phyloP scores from a whole-genome alignment of 2,797 vertebrate species.

The Clarias fuscus region DNA sequence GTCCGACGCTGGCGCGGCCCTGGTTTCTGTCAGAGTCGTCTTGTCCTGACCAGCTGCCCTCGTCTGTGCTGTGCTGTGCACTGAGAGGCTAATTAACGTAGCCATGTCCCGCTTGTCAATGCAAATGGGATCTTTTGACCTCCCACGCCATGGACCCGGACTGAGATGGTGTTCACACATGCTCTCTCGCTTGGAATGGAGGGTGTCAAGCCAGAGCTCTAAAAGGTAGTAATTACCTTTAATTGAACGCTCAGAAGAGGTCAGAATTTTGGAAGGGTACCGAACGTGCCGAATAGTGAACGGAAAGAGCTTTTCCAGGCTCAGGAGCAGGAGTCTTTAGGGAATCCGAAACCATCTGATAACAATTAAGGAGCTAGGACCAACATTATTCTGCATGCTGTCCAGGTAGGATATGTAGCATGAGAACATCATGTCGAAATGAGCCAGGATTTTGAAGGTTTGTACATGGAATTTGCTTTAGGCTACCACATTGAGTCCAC shows the following conservation, averaged over 20 bases:
- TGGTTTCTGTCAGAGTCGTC: conserved; percentile 20
- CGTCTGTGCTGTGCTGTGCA: conserved; percentile 2
- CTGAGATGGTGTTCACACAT: conserved; percentile 25
- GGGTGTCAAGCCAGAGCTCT: conserved; percentile 28
- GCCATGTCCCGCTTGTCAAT: conserved; percentile 44
- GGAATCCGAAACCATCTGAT: background rate
- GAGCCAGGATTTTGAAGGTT: background rate
- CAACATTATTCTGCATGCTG: background rate
- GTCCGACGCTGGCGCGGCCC: background rate
- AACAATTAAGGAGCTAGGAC: background rate
- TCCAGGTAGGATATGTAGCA: background rate
- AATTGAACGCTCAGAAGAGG: conserved; percentile 37
- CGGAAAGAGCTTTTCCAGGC: conserved; percentile 11
- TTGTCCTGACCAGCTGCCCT: conserved; percentile 15
- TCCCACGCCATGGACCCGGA: conserved; percentile 7
- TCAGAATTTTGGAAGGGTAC: conserved; percentile 16
- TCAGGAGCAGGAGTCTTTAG: background rate
- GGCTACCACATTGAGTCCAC: background rate
- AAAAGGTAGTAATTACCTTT: conserved; percentile 41
- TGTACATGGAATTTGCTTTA: background rate
- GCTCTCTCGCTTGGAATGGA: conserved; percentile 39
- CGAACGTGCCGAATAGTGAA: conserved; percentile 35
- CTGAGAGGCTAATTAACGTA: conserved; percentile 50
- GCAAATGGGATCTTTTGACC: conserved; percentile 53
- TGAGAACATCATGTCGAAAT: background rate